Percentiles rank a stretch among this genome's conserved stretches.
phyloP scores from a whole-genome alignment of 2,888 invertebrate genomes.

The Coleophora flavipennella region DNA sequence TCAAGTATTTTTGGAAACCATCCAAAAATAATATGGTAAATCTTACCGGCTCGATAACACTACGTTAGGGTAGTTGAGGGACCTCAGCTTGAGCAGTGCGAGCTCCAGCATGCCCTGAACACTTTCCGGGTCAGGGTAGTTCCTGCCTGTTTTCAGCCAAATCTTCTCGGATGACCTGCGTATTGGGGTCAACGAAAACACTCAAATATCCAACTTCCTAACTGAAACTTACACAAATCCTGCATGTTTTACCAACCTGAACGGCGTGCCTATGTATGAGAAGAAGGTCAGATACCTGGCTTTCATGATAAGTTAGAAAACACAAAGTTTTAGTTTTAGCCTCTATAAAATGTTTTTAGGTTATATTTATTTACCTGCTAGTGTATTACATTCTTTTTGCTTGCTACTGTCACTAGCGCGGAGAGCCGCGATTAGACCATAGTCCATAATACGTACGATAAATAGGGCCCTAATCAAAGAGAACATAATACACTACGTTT shows the following conservation, averaged over 20 bases:
- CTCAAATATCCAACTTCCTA: not conserved
- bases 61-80: constrained; percentile 71
- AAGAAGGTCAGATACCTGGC: constrained; percentile 81
- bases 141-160: constrained; percentile 50
- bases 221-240: not conserved
- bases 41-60: constrained; percentile 80
- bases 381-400: too few species aligned
- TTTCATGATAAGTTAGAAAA: constrained; percentile 53
- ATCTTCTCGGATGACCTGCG: constrained; percentile 81
- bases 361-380: too few species aligned
- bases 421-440: too few species aligned
- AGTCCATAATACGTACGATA: too few species aligned
- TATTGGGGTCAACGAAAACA: constrained; percentile 11
- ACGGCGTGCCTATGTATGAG: constrained; percentile 83
- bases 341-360: not conserved
- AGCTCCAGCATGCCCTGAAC: constrained; percentile 83
- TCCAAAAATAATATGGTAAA: too few species aligned
- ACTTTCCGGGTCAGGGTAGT: constrained; percentile 74
- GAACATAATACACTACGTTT: too few species aligned
- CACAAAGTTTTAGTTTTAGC: not conserved
- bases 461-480: too few species aligned
- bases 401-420: too few species aligned
- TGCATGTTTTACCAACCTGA: constrained; percentile 70
- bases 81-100: constrained; percentile 69
- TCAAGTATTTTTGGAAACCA: too few species aligned